These are phyloP conservation scores for Chiroxiphia lanceolata DNA, from an alignment of 2,797 vertebrate genomes.

Conservation along the genomic window DNA sequence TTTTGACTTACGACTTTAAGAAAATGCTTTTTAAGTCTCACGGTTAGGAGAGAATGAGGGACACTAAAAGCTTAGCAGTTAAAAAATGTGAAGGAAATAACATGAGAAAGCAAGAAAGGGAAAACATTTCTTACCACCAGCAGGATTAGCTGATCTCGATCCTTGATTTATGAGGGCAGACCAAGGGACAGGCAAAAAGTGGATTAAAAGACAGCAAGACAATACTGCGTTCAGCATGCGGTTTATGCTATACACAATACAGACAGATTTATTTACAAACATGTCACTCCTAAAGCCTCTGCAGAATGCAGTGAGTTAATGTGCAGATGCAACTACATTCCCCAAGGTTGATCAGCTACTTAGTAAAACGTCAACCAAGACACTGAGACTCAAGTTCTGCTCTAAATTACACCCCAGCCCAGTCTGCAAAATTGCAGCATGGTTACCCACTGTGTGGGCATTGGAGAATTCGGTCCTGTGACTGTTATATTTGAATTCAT, in stretches of 20 bases:
- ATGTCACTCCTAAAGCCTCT: conserved; percentile 27
- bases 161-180: conserved; percentile 92
- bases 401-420: neutral
- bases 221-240: conserved; percentile 85
- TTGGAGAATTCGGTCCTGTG: neutral
- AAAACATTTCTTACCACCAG: conserved; percentile 92
- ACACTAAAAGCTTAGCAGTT: conserved; percentile 39
- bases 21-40: neutral
- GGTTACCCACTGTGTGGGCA: neutral
- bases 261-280: conserved; percentile 64
- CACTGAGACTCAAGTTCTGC: neutral
- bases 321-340: neutral
- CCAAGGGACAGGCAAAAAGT: conserved; percentile 86
- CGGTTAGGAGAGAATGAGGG: conserved; percentile 4
- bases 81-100: conserved; percentile 38
- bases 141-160: conserved; percentile 99
- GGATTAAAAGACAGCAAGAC: conserved; percentile 82
- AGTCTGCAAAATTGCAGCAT: neutral
- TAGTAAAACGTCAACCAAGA: neutral
- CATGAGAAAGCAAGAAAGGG: conserved; percentile 47
- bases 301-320: conserved; percentile 12
- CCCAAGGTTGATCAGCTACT: neutral
- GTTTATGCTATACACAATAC: conserved; percentile 60
- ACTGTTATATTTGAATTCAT: fast-evolving
- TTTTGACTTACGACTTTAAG: neutral